Evolutionary conservation across 2,888 invertebrate genomes (phyloP).

Genomic region (Villa cingulata): DNA sequence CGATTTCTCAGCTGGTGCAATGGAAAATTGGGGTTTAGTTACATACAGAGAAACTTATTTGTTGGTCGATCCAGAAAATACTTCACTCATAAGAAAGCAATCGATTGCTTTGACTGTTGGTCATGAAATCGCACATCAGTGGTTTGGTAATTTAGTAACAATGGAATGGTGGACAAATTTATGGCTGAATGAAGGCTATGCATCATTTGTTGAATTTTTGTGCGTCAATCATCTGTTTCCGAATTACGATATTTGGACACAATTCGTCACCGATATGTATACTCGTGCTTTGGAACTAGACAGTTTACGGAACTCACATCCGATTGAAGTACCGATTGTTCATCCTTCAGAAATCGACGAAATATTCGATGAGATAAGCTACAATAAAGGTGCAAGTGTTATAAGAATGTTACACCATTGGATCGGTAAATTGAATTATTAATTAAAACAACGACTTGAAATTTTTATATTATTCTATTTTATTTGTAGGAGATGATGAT

Average conservation of each 20-base stretch:
- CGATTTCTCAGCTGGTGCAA: slow-evolving; percentile 89
- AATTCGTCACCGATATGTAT: slow-evolving; percentile 83
- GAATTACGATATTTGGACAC: slow-evolving; percentile 93
- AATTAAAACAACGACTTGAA: too few relatives aligned
- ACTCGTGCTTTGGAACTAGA: slow-evolving; percentile 76
- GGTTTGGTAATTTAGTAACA: slow-evolving; percentile 96
- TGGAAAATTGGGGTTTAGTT: slow-evolving; percentile 96
- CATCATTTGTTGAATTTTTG: slow-evolving; percentile 88
- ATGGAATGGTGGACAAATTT: slow-evolving; percentile 98
- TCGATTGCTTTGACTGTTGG: slow-evolving; percentile 78
- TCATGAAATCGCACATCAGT: slow-evolving; percentile 93
- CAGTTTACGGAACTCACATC: slow-evolving; percentile 81
- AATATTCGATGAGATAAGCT: slow-evolving; percentile 95
- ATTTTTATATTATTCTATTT: too few relatives aligned
- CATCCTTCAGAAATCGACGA: slow-evolving; percentile 93
- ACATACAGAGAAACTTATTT: slow-evolving; percentile 88
- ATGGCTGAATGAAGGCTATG: slow-evolving; percentile 95
- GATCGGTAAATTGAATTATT: too few relatives aligned
- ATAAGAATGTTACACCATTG: slow-evolving; percentile 90
- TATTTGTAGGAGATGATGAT: slow-evolving; percentile 48
- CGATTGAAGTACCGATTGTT: slow-evolving; percentile 89
- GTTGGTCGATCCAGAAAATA: slow-evolving; percentile 78
- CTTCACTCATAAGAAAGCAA: slow-evolving; percentile 71
- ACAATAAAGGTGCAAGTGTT: slow-evolving; percentile 88
- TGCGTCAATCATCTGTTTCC: slow-evolving; percentile 88